Evolutionary conservation across 35 echinoderm and acorn worm genomes (phyloP), one percentile per base, ranked within the genome.

Genomic region (Eucidaris tribuloides): DNA sequence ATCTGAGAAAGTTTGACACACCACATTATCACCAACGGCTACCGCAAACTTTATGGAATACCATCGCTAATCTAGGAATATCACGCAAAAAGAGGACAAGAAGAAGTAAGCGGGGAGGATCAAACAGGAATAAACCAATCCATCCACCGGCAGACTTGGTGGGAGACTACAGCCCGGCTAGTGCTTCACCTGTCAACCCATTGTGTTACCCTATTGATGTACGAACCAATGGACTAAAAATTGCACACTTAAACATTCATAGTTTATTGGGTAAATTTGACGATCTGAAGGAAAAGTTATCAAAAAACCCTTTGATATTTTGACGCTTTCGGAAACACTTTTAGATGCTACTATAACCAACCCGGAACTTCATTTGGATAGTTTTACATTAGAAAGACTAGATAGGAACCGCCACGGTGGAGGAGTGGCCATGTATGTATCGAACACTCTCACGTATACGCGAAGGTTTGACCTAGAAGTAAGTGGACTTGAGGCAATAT

Each of bases 271-370:
- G 5, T 18, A 71, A 71, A 71, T 38, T 23, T 25, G 65, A 71
- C 35, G 32, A 71, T 42, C 31, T 71, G 1, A 71, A 42, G 32
- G 65, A 71, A 71, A 71, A 71, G 42, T 34, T 71, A 3, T 5
- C n/a, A 71, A 3, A 20, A 71, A 71, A 38, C 65, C 65, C 2
- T 71, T 71, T 71, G 65, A 71, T 71, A 19, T 71, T 4, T 71
- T 71, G 18, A 38, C 65, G 4, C 42, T 71, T 42, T 71, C 65
- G 23, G 65, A 71, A 71, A 71, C 36, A 5, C 35, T 38, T 4
- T 71, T 71, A 42, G 65, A 71, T 38, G 0, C 0, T 1, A 71
- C 65, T 4, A 34, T 71, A 23, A 71, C 31, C 4, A 38, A 71
- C 17, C 32, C 24, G 19, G 65, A 71, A 68, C 24, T 68, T 32